phyloP scores from a whole-genome alignment of 1,140 invertebrate species.

The Tetragonula clypearis region DNA sequence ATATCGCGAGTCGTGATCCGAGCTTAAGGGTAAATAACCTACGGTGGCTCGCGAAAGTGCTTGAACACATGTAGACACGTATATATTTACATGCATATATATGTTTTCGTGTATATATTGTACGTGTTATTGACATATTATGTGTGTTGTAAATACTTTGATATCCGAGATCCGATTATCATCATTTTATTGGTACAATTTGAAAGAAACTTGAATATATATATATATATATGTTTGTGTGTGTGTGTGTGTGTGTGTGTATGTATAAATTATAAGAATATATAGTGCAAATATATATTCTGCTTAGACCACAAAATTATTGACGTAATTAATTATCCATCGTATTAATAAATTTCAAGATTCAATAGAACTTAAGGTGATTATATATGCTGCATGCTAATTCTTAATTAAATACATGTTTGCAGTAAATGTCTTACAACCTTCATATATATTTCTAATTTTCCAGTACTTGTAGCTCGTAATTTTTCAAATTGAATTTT shows the following conservation, averaged over 20 bases:
- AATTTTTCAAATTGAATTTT: too few species aligned
- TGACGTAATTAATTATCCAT: neutral
- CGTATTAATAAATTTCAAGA: neutral
- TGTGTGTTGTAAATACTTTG: neutral
- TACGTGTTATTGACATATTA: neutral
- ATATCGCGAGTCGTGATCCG: slow-evolving; percentile 5
- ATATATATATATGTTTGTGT: neutral
- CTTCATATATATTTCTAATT: neutral
- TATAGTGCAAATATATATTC: neutral
- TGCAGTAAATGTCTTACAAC: neutral
- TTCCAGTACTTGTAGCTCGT: neutral
- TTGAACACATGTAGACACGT: neutral
- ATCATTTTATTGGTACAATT: neutral
- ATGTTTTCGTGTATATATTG: too few species aligned
- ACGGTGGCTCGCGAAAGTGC: neutral
- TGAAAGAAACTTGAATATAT: neutral
- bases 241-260: too few species aligned
- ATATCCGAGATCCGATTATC: neutral
- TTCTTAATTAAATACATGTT: neutral
- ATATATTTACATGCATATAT: too few species aligned
- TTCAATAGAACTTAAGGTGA: neutral
- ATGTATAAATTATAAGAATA: neutral
- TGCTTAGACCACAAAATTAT: neutral
- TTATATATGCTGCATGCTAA: too few species aligned
- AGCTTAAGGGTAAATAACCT: slow-evolving; percentile 39